Percentiles rank a stretch among this genome's conserved stretches.
Evolutionary conservation across 2,113 vertebrate species (phyloP).

Genomic region (Emydura subglobosa): DNA sequence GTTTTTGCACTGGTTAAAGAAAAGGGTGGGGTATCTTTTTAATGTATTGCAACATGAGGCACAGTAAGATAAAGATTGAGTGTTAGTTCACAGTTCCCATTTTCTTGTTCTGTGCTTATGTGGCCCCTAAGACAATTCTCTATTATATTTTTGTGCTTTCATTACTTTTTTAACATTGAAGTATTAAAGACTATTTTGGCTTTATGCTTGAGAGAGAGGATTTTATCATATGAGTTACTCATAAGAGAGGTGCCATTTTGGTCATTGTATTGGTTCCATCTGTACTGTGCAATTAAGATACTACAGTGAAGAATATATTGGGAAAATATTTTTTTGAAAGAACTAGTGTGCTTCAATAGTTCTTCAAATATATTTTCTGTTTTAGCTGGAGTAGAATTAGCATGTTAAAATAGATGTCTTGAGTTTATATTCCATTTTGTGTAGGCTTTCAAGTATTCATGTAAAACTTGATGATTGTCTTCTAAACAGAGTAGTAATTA

Average conservation of each 20-base stretch:
- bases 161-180: neutral
- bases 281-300: neutral
- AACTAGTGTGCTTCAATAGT: neutral
- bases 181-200: neutral
- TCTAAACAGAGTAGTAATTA: neutral
- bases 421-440: neutral
- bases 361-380: neutral
- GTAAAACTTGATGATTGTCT: neutral
- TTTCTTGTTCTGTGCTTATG: neutral
- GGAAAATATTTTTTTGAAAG: neutral
- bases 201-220: slow-evolving; percentile 3
- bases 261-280: neutral
- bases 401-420: neutral
- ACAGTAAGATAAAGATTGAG: neutral
- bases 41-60: neutral
- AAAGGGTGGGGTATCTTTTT: neutral
- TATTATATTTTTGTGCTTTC: neutral
- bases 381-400: neutral
- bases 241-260: neutral
- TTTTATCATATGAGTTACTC: neutral
- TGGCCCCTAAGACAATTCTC: neutral
- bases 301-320: neutral
- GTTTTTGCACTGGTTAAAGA: neutral
- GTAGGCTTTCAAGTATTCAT: neutral
- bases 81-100: neutral